These are phyloP conservation scores for Potorous gilbertii DNA, from an alignment of 2,797 vertebrate genomes.

Conservation along the genomic window DNA sequence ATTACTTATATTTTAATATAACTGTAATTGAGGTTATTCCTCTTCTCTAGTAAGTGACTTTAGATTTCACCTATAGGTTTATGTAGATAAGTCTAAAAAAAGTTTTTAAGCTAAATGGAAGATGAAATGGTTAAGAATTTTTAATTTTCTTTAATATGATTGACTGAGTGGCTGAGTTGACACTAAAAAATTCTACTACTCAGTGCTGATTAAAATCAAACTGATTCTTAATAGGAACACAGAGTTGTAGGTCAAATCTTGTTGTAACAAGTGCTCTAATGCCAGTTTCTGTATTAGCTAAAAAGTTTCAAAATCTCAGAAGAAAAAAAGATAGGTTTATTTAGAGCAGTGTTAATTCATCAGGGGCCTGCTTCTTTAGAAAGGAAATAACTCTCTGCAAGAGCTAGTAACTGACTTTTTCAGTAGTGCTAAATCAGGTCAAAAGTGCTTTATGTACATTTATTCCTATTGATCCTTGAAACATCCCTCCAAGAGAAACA, in stretches of 20 bases:
- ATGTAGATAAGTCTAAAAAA: background rate
- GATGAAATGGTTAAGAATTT: constrained; percentile 3
- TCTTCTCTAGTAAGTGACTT: background rate
- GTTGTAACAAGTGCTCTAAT: background rate
- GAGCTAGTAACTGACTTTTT: background rate
- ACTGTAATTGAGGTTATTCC: background rate
- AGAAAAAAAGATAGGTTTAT: background rate
- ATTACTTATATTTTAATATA: background rate
- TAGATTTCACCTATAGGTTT: background rate
- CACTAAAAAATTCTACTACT: background rate
- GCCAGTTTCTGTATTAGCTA: background rate
- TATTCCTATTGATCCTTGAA: background rate
- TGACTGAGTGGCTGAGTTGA: constrained; percentile 11
- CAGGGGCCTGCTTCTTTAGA: background rate
- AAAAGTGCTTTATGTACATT: background rate
- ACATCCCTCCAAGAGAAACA: background rate
- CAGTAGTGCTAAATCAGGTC: background rate
- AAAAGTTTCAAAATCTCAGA: background rate
- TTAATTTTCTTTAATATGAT: background rate
- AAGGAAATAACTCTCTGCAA: background rate
- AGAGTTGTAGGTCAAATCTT: constrained; percentile 1
- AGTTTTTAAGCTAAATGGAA: background rate
- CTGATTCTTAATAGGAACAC: background rate
- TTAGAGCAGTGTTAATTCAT: background rate
- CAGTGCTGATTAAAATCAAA: background rate